Evolutionary conservation across 2,113 vertebrate genomes (phyloP), one percentile per base, ranked within the genome.

Genomic region (Zingel zingel): DNA sequence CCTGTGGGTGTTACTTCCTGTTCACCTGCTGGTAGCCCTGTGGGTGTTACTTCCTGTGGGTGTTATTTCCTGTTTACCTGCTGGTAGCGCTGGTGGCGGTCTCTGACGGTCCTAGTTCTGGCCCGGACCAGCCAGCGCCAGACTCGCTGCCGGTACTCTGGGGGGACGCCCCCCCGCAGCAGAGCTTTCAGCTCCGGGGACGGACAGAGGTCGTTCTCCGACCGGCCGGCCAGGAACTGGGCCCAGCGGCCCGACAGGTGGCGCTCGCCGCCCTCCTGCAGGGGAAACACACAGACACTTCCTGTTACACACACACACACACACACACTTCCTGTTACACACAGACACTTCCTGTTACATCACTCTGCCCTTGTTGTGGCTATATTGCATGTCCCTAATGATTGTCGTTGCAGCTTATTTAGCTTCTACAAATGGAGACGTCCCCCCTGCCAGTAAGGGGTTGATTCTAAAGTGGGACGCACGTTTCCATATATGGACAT

Each of bases 51-150:
- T 25, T 27, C 36, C 50, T 75, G 86, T 0, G 95, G 94, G 9
- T 39, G 8, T 39, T 39, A 21, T 12, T 25, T 27, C 36, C 50
- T 75, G 53, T 5, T 0, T 39, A 93, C 93, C 91, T 91, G 88
- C 47, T 96, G 90, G 89, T 98, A 99, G 82, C 92, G 95, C 45
- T 93, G 86, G 9, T 33, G 30, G 30, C 61, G 85, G 56, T 95
- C 90, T 36, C 92, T 87, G 39, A 93, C 76, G 0, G 91, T 91
- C 63, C 69, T 87, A 23, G 97, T 91, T 4, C 93, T 95, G 48
- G 61, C 65, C 23, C 66, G 92, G 68, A 97, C 91, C 74, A 99
- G 57, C 97, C 97, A 99, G 63, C 79, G 89, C 98, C 98, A 99
- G 48, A 99, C 94, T 1, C 89, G 92, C 0, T 92, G 94, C 0